Percentiles rank a stretch among this genome's conserved stretches.
These are phyloP conservation scores for Criorhina ranunculi DNA, from an alignment of 2,888 invertebrate species.

Conservation along the genomic window DNA sequence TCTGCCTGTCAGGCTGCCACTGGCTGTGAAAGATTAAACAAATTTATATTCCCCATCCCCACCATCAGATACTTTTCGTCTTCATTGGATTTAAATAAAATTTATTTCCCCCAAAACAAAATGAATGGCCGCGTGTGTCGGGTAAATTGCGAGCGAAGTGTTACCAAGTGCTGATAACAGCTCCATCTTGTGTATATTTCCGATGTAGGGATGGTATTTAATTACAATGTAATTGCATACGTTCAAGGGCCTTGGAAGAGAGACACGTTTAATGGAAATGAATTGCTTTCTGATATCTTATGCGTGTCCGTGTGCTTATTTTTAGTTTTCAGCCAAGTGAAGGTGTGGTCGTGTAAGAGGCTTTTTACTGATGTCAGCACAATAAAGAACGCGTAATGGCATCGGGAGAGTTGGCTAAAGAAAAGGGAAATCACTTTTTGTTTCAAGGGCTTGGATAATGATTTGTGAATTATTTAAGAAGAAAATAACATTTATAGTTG, in stretches of 20 bases:
- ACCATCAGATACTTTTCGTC: constrained; percentile 10
- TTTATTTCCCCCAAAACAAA: constrained; percentile 3
- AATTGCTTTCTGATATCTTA: constrained; percentile 51
- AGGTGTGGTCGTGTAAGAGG: constrained; percentile 46
- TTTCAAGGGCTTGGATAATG: constrained; percentile 21
- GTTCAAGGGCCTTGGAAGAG: constrained; percentile 34
- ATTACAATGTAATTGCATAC: constrained; percentile 69
- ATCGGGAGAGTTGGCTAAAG: constrained; percentile 21
- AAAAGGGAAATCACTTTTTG: constrained; percentile 34
- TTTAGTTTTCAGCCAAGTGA: constrained; percentile 12
- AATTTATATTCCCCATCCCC: neutral
- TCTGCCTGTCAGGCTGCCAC: constrained; percentile 48
- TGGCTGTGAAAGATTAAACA: constrained; percentile 45
- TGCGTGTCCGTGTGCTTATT: constrained; percentile 12
- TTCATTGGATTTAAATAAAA: neutral
- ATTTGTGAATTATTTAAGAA: constrained; percentile 45
- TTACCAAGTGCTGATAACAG: constrained; percentile 42
- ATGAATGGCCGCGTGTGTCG: constrained; percentile 22
- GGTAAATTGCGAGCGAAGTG: constrained; percentile 11
- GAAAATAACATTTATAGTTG: constrained; percentile 32
- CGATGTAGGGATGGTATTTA: constrained; percentile 55
- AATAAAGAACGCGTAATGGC: constrained; percentile 29
- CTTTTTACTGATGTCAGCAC: constrained; percentile 32
- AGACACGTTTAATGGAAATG: constrained; percentile 36
- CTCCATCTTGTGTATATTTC: constrained; percentile 41